A percentile compares a stretch with the other conserved stretches of the same genome.
These are phyloP conservation scores for Chiroxiphia lanceolata DNA, from an alignment of 2,797 vertebrate species.

Conservation along the genomic window DNA sequence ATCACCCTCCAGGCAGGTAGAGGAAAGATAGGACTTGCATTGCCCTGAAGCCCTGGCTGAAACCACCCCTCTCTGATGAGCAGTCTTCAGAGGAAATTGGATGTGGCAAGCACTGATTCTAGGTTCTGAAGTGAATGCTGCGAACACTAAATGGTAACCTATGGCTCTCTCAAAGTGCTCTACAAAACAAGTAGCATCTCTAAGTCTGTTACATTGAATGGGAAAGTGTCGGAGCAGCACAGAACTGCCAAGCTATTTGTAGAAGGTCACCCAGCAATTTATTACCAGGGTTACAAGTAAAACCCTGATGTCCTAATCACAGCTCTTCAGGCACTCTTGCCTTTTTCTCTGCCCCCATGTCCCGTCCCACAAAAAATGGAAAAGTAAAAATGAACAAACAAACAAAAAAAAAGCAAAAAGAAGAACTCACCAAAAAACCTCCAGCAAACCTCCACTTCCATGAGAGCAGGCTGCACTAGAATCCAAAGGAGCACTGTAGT, in stretches of 20 bases:
- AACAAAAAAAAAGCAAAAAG: no score
- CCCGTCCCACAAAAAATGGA: rapidly evolving
- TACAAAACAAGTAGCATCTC: neutral
- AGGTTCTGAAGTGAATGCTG: neutral
- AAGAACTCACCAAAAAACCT: neutral
- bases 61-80: neutral
- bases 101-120: neutral
- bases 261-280: neutral
- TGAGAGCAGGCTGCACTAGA: neutral
- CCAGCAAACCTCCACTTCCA: neutral
- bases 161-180: neutral
- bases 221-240: neutral
- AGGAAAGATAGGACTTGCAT: neutral
- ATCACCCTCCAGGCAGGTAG: neutral
- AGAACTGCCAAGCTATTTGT: neutral
- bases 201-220: neutral
- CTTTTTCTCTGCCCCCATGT: neutral
- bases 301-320: neutral
- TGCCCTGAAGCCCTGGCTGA: neutral
- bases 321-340: neutral
- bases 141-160: neutral
- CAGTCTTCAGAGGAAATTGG: neutral
- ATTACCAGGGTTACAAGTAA: neutral
- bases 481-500: neutral
- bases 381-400: neutral